Base-by-base conservation (phyloP, 2,888 invertebrate species). In the Phymatocera aterrima region DNA sequence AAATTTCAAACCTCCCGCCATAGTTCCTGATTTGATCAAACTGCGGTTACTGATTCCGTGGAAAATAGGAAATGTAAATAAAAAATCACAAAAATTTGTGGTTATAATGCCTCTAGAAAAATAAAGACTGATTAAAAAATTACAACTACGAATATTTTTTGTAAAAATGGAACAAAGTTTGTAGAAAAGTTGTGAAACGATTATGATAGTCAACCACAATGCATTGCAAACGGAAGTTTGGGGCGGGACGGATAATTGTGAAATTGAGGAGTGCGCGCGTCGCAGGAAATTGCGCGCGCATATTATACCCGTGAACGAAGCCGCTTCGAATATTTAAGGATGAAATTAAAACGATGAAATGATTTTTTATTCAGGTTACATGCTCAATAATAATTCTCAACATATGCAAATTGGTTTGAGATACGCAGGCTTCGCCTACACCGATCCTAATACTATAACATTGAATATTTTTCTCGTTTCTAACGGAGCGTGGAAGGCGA, bases 271-370 rank as follows among this genome's bases (percentile, higher is more conserved):
- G 37, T 51, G 80, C 83, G 87, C 83, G 80, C 85, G 84, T 81
- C 80, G 48, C 79, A 81, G 82, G 82, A 83, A 80, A 78, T 60
- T 86, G 87, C 87, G 87, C 85, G 83, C 87, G 87, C 86, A 86
- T 28, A 60, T 28, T 12, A 18, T 68, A 61, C 34, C 46, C 79
- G 80, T 81, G 77, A 80, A 81, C 79, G 78, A 77, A 21, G 75
- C 60, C 79, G 77, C 57, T 61, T 75, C 75, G 75, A 72, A 80
- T 75, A 60, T 57, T 75, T 75, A n/a, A 57, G 24, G 24, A 57
- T n/a, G 40, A 40, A 40, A 40, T 57, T 21, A 54, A 24, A 75
- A 31, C n/a, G 24, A 28, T 57, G 4, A 24, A 28, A 24, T 51
- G n/a, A 75, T 75, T 6, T 18, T 24, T 57, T 15, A 21, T 15